Conservation (phyloP, 2,113 vertebrate genomes). For the Drymodes brunneopygia region DNA sequence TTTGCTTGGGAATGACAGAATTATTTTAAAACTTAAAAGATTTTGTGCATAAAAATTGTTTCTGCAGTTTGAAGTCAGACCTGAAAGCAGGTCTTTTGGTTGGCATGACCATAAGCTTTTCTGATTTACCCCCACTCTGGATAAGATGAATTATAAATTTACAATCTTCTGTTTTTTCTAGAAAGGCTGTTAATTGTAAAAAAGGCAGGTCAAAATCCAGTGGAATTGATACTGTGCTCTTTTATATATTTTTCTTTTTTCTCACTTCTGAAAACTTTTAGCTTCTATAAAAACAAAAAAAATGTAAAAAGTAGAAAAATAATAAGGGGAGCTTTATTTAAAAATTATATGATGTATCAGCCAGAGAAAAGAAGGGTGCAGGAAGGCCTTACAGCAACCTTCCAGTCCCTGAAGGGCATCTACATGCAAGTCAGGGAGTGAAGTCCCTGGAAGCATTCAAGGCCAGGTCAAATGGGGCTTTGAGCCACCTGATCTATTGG, state of each 20-base stretch:
- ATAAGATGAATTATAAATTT: too few relatives aligned
- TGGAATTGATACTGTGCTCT: too few relatives aligned
- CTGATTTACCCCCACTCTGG: too few relatives aligned
- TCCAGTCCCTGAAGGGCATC: neutral
- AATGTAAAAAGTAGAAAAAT: too few relatives aligned
- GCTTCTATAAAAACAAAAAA: too few relatives aligned
- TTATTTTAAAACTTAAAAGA: neutral
- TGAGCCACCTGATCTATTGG: neutral
- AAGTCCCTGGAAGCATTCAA: neutral
- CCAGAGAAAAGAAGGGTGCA: neutral
- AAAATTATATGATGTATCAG: too few relatives aligned
- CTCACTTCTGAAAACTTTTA: too few relatives aligned
- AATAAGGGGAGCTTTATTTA: too few relatives aligned
- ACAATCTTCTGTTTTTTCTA: too few relatives aligned
- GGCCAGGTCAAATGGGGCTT: neutral
- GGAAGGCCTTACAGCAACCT: neutral
- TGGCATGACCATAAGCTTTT: neutral
- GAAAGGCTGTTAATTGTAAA: too few relatives aligned
- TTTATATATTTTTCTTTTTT: too few relatives aligned
- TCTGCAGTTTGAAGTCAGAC: neutral
- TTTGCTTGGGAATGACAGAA: neutral
- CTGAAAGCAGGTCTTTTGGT: neutral
- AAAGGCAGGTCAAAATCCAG: too few relatives aligned
- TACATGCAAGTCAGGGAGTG: neutral
- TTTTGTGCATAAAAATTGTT: neutral